A percentile compares a stretch with the other conserved stretches of the same genome.
Evolutionary conservation across 1,140 invertebrate species (phyloP).

Genomic region (Bombus polaris): DNA sequence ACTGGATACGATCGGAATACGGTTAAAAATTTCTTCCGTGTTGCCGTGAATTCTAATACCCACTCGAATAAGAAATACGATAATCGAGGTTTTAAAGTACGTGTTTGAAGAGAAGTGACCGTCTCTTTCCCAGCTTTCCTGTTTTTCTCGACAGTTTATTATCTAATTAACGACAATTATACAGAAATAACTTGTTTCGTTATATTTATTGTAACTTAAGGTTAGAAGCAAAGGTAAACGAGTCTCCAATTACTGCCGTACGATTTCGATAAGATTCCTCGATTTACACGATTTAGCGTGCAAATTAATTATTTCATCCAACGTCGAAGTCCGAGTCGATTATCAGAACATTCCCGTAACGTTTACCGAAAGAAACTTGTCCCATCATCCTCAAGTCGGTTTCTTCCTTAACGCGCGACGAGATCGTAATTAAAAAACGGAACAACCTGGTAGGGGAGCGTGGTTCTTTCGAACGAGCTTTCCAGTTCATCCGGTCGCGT

Average conservation of each 20-base stretch:
- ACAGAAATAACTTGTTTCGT: not conserved
- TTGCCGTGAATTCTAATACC: conserved; percentile 3
- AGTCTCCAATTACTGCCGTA: not conserved
- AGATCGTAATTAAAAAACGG: conserved; percentile 42
- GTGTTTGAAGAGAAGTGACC: no score
- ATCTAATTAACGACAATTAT: not conserved
- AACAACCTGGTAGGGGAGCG: not conserved
- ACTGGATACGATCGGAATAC: conserved; percentile 54
- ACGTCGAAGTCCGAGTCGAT: conserved; percentile 9
- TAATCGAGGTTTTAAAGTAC: no score
- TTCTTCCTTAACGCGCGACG: conserved; percentile 12
- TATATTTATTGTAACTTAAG: not conserved
- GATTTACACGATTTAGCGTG: not conserved
- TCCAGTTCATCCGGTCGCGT: conserved; percentile 13
- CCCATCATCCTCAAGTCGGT: not conserved
- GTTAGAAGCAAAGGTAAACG: not conserved
- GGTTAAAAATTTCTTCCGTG: conserved; percentile 41
- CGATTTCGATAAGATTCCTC: not conserved
- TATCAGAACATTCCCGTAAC: not conserved
- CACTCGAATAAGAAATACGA: no score
- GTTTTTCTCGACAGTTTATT: not conserved
- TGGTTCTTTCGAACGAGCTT: conserved; percentile 14
- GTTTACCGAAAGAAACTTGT: not conserved
- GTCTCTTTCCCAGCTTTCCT: no score
- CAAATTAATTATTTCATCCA: conserved; percentile 18